Conservation (phyloP, 2,888 invertebrate genomes). For the Acanthacorydalis orientalis region DNA sequence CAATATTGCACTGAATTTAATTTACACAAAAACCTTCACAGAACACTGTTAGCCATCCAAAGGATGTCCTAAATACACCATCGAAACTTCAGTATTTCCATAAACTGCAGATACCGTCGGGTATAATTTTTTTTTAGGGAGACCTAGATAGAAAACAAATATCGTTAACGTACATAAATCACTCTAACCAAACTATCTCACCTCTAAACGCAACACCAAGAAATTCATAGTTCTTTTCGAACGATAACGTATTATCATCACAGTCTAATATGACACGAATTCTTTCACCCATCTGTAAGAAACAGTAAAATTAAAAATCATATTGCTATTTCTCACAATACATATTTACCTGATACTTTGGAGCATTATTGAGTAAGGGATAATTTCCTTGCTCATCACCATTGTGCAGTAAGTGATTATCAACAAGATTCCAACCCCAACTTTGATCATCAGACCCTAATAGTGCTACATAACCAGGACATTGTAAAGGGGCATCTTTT, state of each 20-base stretch:
- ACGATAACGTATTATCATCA: conserved; percentile 90
- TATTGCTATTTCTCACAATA: neutral
- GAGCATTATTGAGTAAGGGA: conserved; percentile 86
- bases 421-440: conserved; percentile 99
- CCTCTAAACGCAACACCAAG: conserved; percentile 95
- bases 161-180: neutral
- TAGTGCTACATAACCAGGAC: conserved; percentile 88
- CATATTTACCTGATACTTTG: conserved; percentile 77
- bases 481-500: conserved; percentile 82
- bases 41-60: conserved; percentile 66
- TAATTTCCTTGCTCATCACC: conserved; percentile 90
- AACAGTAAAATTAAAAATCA: conserved; percentile 1
- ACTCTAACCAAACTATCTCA: conserved; percentile 21
- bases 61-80: conserved; percentile 96
- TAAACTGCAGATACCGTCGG: conserved; percentile 97
- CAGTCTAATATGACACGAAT: conserved; percentile 96
- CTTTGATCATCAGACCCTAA: conserved; percentile 92
- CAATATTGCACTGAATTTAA: neutral
- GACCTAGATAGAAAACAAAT: conserved; percentile 35
- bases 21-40: neutral
- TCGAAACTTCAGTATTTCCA: conserved; percentile 97
- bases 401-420: conserved; percentile 91
- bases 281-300: conserved; percentile 78
- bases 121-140: conserved; percentile 84
- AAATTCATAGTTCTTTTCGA: conserved; percentile 97